These are phyloP conservation scores for Drosophila cardini DNA, from an alignment of 1,140 invertebrate genomes.

Conservation along the genomic window DNA sequence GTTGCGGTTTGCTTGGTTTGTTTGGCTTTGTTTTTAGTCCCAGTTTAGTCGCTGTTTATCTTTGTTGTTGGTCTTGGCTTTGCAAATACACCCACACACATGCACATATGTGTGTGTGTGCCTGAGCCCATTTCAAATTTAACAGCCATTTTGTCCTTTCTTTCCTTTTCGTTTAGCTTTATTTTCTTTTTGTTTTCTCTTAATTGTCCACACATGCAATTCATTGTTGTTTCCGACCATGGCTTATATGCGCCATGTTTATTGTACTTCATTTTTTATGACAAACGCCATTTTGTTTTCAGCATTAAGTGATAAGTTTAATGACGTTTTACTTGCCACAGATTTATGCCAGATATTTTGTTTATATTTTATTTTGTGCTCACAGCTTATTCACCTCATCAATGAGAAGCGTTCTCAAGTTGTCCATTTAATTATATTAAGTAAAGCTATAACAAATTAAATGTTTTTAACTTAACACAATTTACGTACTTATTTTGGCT, in stretches of 20 bases:
- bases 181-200: constrained; percentile 23
- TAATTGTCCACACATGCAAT: constrained; percentile 48
- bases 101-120: neutral
- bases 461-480: neutral
- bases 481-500: neutral
- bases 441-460: neutral
- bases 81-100: constrained; percentile 12
- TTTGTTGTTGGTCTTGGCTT: constrained; percentile 39
- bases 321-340: constrained; percentile 38
- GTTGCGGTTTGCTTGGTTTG: constrained; percentile 32
- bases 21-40: constrained; percentile 57
- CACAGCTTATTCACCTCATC: constrained; percentile 39
- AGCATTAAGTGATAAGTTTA: constrained; percentile 52
- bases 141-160: constrained; percentile 47
- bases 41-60: constrained; percentile 59
- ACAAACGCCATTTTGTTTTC: constrained; percentile 32
- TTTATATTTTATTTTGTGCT: neutral
- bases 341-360: constrained; percentile 27
- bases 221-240: constrained; percentile 29
- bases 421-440: constrained; percentile 20
- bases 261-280: constrained; percentile 43
- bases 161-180: constrained; percentile 29
- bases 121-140: constrained; percentile 53
- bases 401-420: constrained; percentile 17
- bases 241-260: constrained; percentile 49